Evolutionary conservation across 2,113 vertebrate genomes (phyloP).

Genomic region (Budorcas taxicolor): DNA sequence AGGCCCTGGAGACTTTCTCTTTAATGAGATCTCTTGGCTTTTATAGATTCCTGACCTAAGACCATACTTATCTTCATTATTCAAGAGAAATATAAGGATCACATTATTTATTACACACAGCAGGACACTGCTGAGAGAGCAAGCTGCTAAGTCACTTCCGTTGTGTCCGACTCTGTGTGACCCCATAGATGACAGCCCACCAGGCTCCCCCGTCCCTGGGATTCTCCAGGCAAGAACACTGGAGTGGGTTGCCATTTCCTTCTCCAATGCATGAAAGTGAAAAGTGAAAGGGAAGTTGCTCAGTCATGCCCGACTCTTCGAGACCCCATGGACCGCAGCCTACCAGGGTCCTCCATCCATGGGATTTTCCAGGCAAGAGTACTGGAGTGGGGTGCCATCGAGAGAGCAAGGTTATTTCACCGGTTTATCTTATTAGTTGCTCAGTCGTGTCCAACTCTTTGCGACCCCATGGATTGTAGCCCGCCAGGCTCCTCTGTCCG

Average conservation of each 20-base stretch:
- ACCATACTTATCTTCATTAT: background rate
- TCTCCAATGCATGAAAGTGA: too few species aligned
- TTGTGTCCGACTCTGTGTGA: too few species aligned
- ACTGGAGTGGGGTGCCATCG: too few species aligned
- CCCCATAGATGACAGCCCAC: too few species aligned
- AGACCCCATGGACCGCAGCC: too few species aligned
- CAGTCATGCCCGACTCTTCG: fast-evolving
- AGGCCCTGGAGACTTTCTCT: background rate
- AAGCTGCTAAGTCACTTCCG: background rate
- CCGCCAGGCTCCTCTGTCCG: fast-evolving
- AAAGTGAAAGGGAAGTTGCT: too few species aligned
- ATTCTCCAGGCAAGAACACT: too few species aligned
- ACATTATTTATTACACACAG: background rate
- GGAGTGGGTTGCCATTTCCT: too few species aligned
- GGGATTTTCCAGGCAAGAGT: too few species aligned
- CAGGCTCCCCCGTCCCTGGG: too few species aligned
- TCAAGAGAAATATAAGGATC: background rate
- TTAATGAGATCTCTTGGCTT: background rate
- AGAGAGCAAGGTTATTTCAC: background rate
- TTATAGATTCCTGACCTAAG: background rate
- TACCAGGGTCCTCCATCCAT: too few species aligned
- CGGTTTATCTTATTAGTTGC: background rate
- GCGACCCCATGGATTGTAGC: background rate
- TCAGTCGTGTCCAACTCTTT: background rate
- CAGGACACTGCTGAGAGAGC: background rate